phyloP scores from a whole-genome alignment of 2,113 vertebrate species.

The Panthera uncia region DNA sequence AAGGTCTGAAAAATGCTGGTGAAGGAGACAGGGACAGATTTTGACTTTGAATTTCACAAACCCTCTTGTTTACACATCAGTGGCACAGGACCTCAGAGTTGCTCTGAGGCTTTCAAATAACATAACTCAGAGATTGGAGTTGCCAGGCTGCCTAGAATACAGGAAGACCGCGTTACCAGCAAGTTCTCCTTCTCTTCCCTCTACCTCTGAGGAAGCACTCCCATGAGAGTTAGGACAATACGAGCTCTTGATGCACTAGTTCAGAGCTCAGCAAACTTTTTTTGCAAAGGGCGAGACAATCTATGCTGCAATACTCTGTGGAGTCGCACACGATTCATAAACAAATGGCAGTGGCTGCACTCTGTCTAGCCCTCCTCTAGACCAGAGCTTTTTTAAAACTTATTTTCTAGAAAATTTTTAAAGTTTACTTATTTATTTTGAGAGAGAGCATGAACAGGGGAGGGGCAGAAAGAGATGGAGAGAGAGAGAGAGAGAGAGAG shows the following conservation, averaged over 20 bases:
- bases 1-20: neutral
- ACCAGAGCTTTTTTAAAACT: neutral
- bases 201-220: neutral
- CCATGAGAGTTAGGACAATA: neutral
- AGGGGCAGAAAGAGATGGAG: neutral
- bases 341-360: neutral
- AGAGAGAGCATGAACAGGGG: too few relatives aligned
- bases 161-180: neutral
- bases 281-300: neutral
- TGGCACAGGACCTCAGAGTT: neutral
- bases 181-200: neutral
- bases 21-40: neutral
- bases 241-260: neutral
- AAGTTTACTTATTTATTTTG: neutral
- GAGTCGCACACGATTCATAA: neutral
- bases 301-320: neutral
- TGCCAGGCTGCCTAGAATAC: neutral
- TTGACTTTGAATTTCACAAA: neutral
- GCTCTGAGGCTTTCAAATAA: neutral
- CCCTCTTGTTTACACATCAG: neutral
- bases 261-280: neutral
- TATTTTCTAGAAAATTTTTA: neutral
- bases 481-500: too few relatives aligned
- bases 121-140: neutral
- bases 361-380: neutral